Base-by-base conservation (phyloP, 1,140 invertebrate species). In the Thaumetopoea pityocampa region DNA sequence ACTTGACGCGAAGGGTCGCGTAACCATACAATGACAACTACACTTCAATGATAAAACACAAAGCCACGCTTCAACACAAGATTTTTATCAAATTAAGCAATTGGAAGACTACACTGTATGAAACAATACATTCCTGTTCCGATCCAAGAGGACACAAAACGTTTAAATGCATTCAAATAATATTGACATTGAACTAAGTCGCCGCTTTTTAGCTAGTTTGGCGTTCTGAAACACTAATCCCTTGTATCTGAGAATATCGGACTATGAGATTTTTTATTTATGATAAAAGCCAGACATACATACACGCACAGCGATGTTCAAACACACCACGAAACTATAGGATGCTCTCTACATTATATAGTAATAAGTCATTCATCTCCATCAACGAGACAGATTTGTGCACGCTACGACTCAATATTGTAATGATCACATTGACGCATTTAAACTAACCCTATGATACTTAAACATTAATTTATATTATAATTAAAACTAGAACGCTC, bases 371-470 rank as follows among this genome's bases (percentile, higher is more conserved):
- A 62, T 54, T 68, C 59, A 53, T 61, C 66, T 61, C 58, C 63
- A 73, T 57, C 59, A 66, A 63, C 55, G 65, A 78, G 59, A 68
- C 61, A 64, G 48, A 67, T 79, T 83, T 80, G 76, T 83, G 79
- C 76, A 79, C 66, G 44, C 76, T 79, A 80, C 69, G 41, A 67
- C 61, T 68, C 66, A 65, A n/a, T 59, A 61, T 70, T 58, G 64
- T 69, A 53, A 73, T 76, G 64, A 83, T 80, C 79, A 83, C 79
- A 83, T 74, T 76, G 67, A 80, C 68, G 70, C 76, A 59, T 72
- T 82, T 60, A 67, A 64, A 60, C 64, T 72, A 67, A 80, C 47
- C 33, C 64, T 68, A 73, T 30, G 47, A 60, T 63, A 67, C 57
- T 67, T 65, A 64, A 54, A 54, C 50, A 50, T 54, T 54, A 54